A percentile compares a stretch with the other conserved stretches of the same genome.
phyloP scores from a whole-genome alignment of 2,888 invertebrate species.

The Ganaspis brasiliensis region DNA sequence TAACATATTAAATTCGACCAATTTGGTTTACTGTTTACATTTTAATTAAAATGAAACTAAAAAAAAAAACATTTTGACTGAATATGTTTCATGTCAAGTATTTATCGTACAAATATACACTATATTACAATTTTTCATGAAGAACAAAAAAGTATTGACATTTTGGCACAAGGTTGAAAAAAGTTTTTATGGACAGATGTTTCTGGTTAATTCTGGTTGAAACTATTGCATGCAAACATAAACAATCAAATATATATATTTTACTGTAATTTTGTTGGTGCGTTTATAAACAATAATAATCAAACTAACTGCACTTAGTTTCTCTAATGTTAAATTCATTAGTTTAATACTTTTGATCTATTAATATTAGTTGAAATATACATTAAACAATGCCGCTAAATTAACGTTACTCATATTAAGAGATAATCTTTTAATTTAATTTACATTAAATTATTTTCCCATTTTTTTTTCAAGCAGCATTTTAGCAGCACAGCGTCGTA shows the following conservation, averaged over 20 bases:
- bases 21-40: slow-evolving; percentile 8
- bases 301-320: slow-evolving; percentile 25
- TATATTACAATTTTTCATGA: slow-evolving; percentile 19
- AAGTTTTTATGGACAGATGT: too few relatives aligned
- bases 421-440: too few relatives aligned
- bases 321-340: slow-evolving; percentile 6
- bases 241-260: slow-evolving; percentile 25
- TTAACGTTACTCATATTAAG: too few relatives aligned
- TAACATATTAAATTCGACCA: background rate
- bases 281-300: background rate
- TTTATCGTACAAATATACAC: slow-evolving; percentile 22
- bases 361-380: too few relatives aligned
- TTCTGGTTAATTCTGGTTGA: background rate
- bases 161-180: slow-evolving; percentile 4
- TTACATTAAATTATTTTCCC: background rate
- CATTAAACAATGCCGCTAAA: too few relatives aligned
- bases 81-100: slow-evolving; percentile 4
- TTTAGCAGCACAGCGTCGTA: slow-evolving; percentile 7
- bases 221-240: background rate
- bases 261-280: background rate
- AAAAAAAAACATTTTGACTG: background rate
- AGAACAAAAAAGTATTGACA: too few relatives aligned
- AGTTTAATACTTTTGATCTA: slow-evolving; percentile 12
- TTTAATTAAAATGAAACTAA: background rate
- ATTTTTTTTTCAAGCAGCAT: background rate